phyloP scores from a whole-genome alignment of 2,888 invertebrate species.

The Zele albiditarsus region DNA sequence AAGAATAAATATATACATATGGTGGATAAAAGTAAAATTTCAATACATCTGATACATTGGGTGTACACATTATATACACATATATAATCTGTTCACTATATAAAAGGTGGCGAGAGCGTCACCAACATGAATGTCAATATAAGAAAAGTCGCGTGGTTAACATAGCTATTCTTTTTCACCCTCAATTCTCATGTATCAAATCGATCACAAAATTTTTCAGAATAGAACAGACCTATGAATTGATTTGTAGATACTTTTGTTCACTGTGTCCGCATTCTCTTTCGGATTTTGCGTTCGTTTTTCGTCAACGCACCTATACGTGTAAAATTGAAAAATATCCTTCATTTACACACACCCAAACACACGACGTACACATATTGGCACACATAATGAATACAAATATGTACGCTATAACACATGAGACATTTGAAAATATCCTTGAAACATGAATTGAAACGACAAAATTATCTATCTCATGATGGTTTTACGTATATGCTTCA shows the following conservation, averaged over 20 bases:
- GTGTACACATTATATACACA: too few species aligned
- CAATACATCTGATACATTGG: too few species aligned
- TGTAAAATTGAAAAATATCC: not conserved
- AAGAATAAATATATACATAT: too few species aligned
- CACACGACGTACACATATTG: not conserved
- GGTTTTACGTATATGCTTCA: not conserved
- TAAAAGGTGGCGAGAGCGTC: too few species aligned
- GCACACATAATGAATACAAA: not conserved
- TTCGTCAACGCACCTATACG: not conserved
- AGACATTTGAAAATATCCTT: not conserved
- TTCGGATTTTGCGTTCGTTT: not conserved
- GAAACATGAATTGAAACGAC: not conserved
- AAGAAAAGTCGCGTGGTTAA: too few species aligned
- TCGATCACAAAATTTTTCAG: slow-evolving; percentile 38
- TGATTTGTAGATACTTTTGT: too few species aligned
- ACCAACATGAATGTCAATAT: too few species aligned
- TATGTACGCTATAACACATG: not conserved
- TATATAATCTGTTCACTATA: too few species aligned
- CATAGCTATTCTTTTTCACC: too few species aligned
- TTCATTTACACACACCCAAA: not conserved
- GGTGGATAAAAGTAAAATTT: too few species aligned
- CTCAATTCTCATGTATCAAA: slow-evolving; percentile 22
- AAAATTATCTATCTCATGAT: slow-evolving; percentile 4
- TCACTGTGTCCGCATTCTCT: not conserved
- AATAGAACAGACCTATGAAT: slow-evolving; percentile 15